A percentile compares a stretch with the other conserved stretches of the same genome.
Conservation (phyloP, 2,113 vertebrate genomes). For the Galeopterus variegatus region DNA sequence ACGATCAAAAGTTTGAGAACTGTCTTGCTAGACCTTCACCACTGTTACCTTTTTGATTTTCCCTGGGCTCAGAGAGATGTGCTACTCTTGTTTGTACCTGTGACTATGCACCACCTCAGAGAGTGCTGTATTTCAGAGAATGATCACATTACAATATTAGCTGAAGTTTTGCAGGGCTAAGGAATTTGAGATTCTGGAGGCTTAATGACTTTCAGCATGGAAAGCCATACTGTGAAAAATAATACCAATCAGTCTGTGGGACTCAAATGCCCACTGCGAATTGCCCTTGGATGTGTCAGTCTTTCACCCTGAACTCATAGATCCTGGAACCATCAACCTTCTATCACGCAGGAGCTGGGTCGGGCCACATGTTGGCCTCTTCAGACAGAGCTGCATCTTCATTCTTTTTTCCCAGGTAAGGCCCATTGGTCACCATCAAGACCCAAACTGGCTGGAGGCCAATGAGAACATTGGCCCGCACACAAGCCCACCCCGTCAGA, state of each 20-base stretch:
- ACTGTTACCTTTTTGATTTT: neutral
- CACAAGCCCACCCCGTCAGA: neutral
- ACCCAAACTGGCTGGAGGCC: neutral
- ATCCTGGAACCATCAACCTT: neutral
- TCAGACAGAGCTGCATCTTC: neutral
- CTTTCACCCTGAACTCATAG: neutral
- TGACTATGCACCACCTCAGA: neutral
- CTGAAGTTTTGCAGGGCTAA: slow-evolving; percentile 43
- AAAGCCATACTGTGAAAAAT: slow-evolving; percentile 61
- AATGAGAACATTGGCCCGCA: neutral
- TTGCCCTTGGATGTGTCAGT: slow-evolving; percentile 6
- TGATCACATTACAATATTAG: neutral
- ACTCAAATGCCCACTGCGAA: neutral
- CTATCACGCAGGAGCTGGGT: neutral
- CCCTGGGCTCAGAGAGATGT: neutral
- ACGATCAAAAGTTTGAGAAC: neutral
- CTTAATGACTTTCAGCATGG: slow-evolving; percentile 27
- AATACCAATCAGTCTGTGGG: slow-evolving; percentile 4
- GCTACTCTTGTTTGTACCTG: neutral
- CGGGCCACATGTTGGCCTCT: neutral
- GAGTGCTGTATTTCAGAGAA: slow-evolving; percentile 37
- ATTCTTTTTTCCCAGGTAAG: neutral
- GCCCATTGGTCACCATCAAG: neutral
- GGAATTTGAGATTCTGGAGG: slow-evolving; percentile 45
- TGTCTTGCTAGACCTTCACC: neutral